Evolutionary conservation across 2,888 invertebrate genomes (phyloP), one percentile per base, ranked within the genome.

Genomic region (Phengaris arion): DNA sequence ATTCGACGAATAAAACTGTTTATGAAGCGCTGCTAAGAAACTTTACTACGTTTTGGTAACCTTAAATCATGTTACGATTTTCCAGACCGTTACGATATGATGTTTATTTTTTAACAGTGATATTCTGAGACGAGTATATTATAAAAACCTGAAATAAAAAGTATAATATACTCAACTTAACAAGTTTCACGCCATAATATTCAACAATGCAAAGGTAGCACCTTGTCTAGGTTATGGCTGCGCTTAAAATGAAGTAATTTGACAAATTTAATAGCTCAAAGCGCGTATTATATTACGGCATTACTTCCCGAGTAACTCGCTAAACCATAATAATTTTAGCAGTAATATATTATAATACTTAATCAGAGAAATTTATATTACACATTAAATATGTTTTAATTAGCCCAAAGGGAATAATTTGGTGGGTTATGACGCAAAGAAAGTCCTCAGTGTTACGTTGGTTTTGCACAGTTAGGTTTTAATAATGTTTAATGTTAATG

Each of bases 321-420:
- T 35, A 22, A 72, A 54, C 72, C 72, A 54, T 70, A 70, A 51
- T 70, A 70, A 70, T 72, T 72, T 52, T 35, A 22, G 72, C 72
- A 35, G 72, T 54, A 72, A 54, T 54, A 72, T 72, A 70, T 69
- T 69, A 70, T 72, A 54, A 72, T 72, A 72, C 52, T 72, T 72
- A 72, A 72, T 72, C 72, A 54, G 52, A 54, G 54, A 54, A 72
- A 52, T 72, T 72, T 72, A 72, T 72, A 72, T 54, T 72, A 45
- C 51, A 54, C 72, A 54, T 52, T 72, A 72, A 52, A 54, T 72
- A 52, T 54, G 54, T 54, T 54, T 54, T 54, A 54, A 72, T 54
- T 35, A 13, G 54, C 35, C 72, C 22, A 9, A 70, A 70, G 72
- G 72, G 72, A 52, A 54, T 54, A 52, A 54, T 72, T 54, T 54